Evolutionary conservation across 2,113 vertebrate species (phyloP), one percentile per base, ranked within the genome.

Genomic region (Plotosus lineatus): DNA sequence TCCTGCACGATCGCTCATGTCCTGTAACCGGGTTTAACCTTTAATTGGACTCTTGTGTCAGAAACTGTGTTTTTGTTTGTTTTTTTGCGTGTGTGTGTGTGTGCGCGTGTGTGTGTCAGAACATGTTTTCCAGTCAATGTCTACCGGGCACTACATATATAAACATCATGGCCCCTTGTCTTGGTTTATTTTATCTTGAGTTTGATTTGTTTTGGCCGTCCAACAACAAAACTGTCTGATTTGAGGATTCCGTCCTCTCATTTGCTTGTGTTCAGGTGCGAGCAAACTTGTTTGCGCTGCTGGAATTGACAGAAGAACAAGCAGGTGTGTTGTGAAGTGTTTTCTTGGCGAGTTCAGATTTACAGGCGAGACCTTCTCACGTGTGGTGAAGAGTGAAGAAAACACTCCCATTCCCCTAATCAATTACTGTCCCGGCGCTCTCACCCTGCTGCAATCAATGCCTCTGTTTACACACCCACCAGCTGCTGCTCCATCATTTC

Each of bases 361-460:
- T 71, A 51, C 23, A 46, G 36, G 21, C 19, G 17, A 28, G 77
- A 44, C 21, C n/a, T 38, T 68, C 48, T 28, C n/a, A 28, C 12
- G 11, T 66, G 72, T 33, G 58, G 31, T 75, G 80, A 65, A 42
- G 33, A 82, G 86, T 79, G 86, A 85, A 90, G 88, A 87, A 88
- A 85, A 87, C 28, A 69, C 76, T 78, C 86, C 84, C 68, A 88
- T 90, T 88, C 89, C 87, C 86, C 86, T 88, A 90, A 92, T 92
- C 89, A 90, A 89, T 87, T 84, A 85, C 85, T 84, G 68, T 82
- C 88, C 82, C 87, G 72, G 46, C 63, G 81, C 88, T 86, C 81
- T 85, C 75, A 51, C 75, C 79, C 60, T 19, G 73, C 63, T 46
- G 78, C 84, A 87, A 87, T 86, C 85, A 23, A 78, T 77, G 86